These are phyloP conservation scores for Zaprionus capensis DNA, from an alignment of 1,140 invertebrate genomes.

Conservation along the genomic window DNA sequence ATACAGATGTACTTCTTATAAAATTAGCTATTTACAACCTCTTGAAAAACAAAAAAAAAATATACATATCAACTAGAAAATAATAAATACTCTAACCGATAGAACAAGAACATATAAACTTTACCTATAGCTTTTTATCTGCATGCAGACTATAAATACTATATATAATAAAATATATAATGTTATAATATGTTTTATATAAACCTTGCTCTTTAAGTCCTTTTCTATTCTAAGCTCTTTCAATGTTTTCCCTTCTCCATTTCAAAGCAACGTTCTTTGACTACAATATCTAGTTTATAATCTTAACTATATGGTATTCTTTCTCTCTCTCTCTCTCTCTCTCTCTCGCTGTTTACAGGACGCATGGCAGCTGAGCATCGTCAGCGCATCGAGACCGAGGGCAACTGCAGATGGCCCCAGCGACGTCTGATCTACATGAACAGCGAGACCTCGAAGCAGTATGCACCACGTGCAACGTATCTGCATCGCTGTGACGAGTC, in stretches of 20 bases:
- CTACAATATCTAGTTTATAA: not conserved
- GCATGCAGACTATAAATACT: too few relatives aligned
- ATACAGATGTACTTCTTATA: too few relatives aligned
- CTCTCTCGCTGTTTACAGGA: constrained; percentile 7
- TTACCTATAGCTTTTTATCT: too few relatives aligned
- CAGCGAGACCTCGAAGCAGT: constrained; percentile 86
- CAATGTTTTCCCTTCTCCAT: not conserved
- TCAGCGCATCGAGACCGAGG: constrained; percentile 18
- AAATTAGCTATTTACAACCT: too few relatives aligned
- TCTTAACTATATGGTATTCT: not conserved
- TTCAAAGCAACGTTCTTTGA: not conserved
- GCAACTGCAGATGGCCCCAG: constrained; percentile 46
- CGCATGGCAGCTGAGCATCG: constrained; percentile 16
- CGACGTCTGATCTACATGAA: constrained; percentile 54
- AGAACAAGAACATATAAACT: too few relatives aligned
- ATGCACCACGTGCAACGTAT: constrained; percentile 89
- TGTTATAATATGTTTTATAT: too few relatives aligned
- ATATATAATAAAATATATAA: too few relatives aligned
- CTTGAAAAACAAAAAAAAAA: too few relatives aligned
- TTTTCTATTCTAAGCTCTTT: not conserved
- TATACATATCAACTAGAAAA: too few relatives aligned
- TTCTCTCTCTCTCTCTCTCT: not conserved
- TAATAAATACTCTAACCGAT: too few relatives aligned
- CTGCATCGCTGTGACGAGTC: constrained; percentile 90
- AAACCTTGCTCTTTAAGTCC: too few relatives aligned